Base-by-base conservation (phyloP, 2,797 vertebrate species). In the Ptychadena robeensis region DNA sequence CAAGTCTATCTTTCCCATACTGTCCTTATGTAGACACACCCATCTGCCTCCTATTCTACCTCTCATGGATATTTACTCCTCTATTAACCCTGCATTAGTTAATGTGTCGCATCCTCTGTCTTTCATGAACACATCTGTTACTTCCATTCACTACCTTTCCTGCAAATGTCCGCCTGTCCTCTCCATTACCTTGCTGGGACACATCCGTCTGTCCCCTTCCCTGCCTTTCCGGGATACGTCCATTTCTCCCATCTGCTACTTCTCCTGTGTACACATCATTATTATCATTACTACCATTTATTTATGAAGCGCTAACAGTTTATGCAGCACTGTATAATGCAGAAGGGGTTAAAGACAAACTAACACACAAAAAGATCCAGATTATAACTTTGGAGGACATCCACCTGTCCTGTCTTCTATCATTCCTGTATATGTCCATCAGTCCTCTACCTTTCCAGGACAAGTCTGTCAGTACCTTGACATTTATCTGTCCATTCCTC, bases 351-450 rank as follows among this genome's bases (percentile, higher is more conserved):
- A n/a, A n/a, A n/a, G n/a, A n/a, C n/a, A n/a, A n/a, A n/a, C n/a
- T n/a, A n/a, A n/a, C n/a, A n/a, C n/a, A n/a, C n/a, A n/a, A n/a
- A n/a, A n/a, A n/a, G n/a, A n/a, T 25, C 7, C 22, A n/a, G 48
- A 3, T 53, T 2, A 3, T n/a, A n/a, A 1, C 2, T 18, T 18
- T 15, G n/a, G n/a, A n/a, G n/a, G n/a, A 61, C 18, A 61, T n/a
- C 18, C 59, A 61, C 15, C 10, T 61, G 8, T 27, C 59, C 25
- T 15, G 4, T 31, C 64, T 22, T 57, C 44, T 37, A 57, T 35
- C 57, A 73, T 76, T 48, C 83, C 64, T 22, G n/a, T 31, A 28
- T 75, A 27, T 2, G 53, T 71, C 72, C 12, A 32, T 27, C 74
- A 79, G 59, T 57, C 40, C 28, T 27, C 64, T 34, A 34, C 37